Percentiles rank a stretch among this genome's conserved stretches.
These are phyloP conservation scores for Zaprionus inermis DNA, from an alignment of 1,140 invertebrate genomes.

Conservation along the genomic window DNA sequence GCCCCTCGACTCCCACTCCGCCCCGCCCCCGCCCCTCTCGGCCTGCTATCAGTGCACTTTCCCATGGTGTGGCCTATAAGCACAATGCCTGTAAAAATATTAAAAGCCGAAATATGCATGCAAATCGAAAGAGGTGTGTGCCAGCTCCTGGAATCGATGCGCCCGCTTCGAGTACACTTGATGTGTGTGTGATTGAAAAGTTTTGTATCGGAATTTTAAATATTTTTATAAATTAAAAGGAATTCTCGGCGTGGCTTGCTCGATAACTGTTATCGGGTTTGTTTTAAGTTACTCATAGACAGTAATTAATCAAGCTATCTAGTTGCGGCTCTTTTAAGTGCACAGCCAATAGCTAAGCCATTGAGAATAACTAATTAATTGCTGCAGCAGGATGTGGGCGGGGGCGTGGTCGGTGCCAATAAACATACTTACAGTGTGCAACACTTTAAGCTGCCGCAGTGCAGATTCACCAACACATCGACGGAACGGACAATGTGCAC, in stretches of 20 bases:
- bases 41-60: not conserved
- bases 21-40: not conserved
- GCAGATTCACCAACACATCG: constrained; percentile 48
- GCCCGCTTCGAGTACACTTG: not conserved
- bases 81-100: constrained; percentile 27
- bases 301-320: too few relatives aligned
- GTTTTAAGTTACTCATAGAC: too few relatives aligned
- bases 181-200: not conserved
- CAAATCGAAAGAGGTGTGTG: constrained; percentile 5
- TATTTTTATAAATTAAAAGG: not conserved
- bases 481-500: constrained; percentile 9
- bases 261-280: too few relatives aligned
- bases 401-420: constrained; percentile 11
- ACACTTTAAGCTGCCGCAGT: constrained; percentile 63
- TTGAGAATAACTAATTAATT: constrained; percentile 43
- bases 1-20: constrained; percentile 34
- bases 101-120: constrained; percentile 27
- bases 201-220: not conserved
- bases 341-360: constrained; percentile 24
- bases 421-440: constrained; percentile 10
- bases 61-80: constrained; percentile 11
- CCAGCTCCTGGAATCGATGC: not conserved
- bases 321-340: constrained; percentile 12
- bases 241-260: too few relatives aligned
- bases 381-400: constrained; percentile 16